A percentile compares a stretch with the other conserved stretches of the same genome.
phyloP scores from a whole-genome alignment of 2,888 invertebrate genomes.

The Atrina japonica region DNA sequence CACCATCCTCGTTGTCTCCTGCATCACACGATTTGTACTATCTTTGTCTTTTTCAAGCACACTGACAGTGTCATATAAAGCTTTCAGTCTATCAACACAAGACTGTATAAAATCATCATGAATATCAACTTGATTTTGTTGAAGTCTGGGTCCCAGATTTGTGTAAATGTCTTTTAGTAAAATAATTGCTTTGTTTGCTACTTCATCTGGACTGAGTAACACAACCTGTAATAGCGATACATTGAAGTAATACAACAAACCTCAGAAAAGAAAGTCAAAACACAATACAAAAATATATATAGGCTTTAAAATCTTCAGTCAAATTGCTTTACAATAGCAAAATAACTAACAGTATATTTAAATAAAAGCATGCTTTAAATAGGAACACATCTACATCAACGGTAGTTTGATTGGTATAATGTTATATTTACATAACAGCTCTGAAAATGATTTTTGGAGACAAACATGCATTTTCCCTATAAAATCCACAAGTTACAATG shows the following conservation, averaged over 20 bases:
- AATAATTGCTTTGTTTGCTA: conserved; percentile 94
- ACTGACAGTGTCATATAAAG: conserved; percentile 87
- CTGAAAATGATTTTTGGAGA: no score
- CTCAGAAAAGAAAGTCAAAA: no score
- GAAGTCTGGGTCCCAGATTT: conserved; percentile 92
- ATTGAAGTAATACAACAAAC: not conserved
- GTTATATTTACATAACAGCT: no score
- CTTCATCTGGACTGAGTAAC: conserved; percentile 93
- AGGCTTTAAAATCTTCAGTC: no score
- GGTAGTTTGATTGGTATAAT: no score
- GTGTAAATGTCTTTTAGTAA: conserved; percentile 95
- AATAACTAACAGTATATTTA: no score
- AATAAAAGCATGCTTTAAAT: no score
- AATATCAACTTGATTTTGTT: conserved; percentile 88
- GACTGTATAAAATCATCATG: conserved; percentile 95
- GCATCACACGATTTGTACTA: conserved; percentile 82
- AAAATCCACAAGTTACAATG: no score
- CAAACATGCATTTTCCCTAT: no score
- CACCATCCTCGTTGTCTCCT: conserved; percentile 90
- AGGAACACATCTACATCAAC: no score
- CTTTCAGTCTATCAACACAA: conserved; percentile 92
- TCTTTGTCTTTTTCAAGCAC: conserved; percentile 81
- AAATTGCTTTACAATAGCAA: no score
- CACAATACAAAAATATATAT: no score
- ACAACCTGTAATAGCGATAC: conserved; percentile 85